Conservation (phyloP, 30 jellyfish, hydroid and myxozoan species). For the Aurelia sp. region DNA sequence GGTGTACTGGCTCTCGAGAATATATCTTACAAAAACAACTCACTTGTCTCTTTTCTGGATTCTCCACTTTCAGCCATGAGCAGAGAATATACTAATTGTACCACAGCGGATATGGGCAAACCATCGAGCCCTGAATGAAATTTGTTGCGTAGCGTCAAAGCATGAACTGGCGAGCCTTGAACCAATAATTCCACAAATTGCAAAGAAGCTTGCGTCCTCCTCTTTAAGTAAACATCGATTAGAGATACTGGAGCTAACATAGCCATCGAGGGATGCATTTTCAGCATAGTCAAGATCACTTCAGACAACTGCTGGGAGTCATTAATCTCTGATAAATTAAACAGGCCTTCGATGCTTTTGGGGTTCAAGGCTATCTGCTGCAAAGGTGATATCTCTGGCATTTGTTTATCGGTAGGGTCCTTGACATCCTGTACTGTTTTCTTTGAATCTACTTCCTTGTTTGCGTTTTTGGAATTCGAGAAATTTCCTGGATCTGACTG, state of each 20-base stretch:
- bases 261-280: background rate
- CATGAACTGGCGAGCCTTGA: slow-evolving; percentile 27
- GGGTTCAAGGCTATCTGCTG: background rate
- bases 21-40: background rate
- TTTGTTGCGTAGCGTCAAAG: background rate
- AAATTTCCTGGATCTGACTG: background rate
- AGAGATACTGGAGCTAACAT: background rate
- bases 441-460: background rate
- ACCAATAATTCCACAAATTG: background rate
- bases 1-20: background rate
- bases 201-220: background rate
- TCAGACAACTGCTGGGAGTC: background rate
- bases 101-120: background rate
- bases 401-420: too few relatives aligned
- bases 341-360: slow-evolving; percentile 7
- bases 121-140: background rate
- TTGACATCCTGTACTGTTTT: background rate
- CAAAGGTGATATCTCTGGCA: background rate
- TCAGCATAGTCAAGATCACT: background rate
- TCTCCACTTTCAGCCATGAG: slow-evolving; percentile 8
- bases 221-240: slow-evolving; percentile 5
- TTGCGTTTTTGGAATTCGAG: background rate
- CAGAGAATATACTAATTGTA: slow-evolving; percentile 10
- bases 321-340: background rate
- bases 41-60: slow-evolving; percentile 1